These are phyloP conservation scores for Drosophila busckii DNA, from an alignment of 1,140 invertebrate genomes.

Conservation along the genomic window DNA sequence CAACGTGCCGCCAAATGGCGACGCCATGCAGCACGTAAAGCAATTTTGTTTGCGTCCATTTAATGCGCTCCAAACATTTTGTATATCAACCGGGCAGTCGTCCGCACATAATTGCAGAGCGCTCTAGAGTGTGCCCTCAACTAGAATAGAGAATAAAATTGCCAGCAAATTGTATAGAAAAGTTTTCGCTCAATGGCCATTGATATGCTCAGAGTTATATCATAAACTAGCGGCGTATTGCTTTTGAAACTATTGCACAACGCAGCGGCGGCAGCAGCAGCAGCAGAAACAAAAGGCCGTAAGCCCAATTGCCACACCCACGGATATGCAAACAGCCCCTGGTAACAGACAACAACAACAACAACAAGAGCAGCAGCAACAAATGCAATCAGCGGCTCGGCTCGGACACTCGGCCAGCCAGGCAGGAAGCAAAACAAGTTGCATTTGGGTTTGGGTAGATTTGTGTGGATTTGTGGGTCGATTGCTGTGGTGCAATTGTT, in stretches of 20 bases:
- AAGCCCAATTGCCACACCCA: background rate
- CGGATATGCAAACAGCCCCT: background rate
- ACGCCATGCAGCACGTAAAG: background rate
- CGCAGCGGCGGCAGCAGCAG: constrained; percentile 22
- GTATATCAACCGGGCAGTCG: no score
- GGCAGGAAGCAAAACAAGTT: constrained; percentile 45
- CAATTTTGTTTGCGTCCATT: no score
- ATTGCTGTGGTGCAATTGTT: constrained; percentile 7
- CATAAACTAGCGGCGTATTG: constrained; percentile 39
- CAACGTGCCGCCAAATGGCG: constrained; percentile 42
- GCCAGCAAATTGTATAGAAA: constrained; percentile 5
- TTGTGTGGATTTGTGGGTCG: constrained; percentile 10
- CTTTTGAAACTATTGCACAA: constrained; percentile 49
- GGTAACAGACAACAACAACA: constrained; percentile 12
- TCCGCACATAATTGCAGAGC: no score
- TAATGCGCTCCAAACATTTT: no score
- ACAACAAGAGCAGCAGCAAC: no score
- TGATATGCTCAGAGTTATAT: constrained; percentile 60
- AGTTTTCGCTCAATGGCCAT: constrained; percentile 50
- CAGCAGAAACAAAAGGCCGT: constrained; percentile 36
- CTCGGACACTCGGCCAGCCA: constrained; percentile 16
- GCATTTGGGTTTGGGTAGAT: constrained; percentile 19
- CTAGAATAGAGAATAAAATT: constrained; percentile 13
- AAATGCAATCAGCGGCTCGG: constrained; percentile 64
- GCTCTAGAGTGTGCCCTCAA: no score